phyloP scores from a whole-genome alignment of 2,797 vertebrate species.

The Calcarius lapponicus region DNA sequence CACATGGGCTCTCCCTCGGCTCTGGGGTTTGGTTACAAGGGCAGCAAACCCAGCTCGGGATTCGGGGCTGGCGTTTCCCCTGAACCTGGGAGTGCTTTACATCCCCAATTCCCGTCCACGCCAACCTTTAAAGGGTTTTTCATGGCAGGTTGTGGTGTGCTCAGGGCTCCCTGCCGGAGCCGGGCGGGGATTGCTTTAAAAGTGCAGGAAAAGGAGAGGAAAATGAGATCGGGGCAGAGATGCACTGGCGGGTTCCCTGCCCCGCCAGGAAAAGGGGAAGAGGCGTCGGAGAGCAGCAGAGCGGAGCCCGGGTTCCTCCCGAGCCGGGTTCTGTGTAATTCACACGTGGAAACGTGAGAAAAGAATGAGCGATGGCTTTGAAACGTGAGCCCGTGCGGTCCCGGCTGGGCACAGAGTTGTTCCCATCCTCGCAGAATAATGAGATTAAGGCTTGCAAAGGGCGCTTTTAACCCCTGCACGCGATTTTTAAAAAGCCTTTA shows the following conservation, averaged over 20 bases:
- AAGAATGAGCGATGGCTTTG: conserved; percentile 39
- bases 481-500: background rate
- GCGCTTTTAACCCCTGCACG: background rate
- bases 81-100: background rate
- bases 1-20: conserved; percentile 50
- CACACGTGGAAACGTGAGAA: conserved; percentile 54
- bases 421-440: background rate
- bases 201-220: background rate
- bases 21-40: conserved; percentile 39
- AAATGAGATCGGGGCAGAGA: background rate
- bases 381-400: conserved; percentile 19
- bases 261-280: background rate
- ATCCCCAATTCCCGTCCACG: background rate
- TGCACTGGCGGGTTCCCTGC: background rate
- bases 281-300: background rate
- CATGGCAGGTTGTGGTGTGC: background rate
- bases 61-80: background rate
- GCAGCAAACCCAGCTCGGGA: background rate
- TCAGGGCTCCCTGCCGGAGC: background rate
- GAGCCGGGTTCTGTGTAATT: background rate
- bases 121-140: background rate
- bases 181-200: background rate
- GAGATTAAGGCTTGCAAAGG: background rate
- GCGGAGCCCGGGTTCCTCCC: background rate
- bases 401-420: background rate